Base-by-base conservation (phyloP, 2,888 invertebrate species). In the Abscondita cerata region DNA sequence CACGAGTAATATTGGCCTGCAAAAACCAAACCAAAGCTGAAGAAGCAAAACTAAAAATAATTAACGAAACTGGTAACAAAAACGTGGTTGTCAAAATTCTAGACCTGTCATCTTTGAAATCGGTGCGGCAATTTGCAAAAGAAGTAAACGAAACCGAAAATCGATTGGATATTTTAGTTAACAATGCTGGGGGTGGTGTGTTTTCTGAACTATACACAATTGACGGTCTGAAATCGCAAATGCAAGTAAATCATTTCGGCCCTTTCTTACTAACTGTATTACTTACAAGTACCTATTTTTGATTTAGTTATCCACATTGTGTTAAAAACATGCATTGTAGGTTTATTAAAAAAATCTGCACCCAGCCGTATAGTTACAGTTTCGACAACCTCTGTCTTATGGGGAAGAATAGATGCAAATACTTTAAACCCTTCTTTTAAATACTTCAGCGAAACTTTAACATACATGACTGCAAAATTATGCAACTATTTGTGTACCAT, bases 241-340 rank as follows among this genome's bases (percentile, higher is more conserved):
- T 89, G 82, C 88, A 88, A 64, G 83, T 87, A 12, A 90, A 90
- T 67, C 85, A 89, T 70, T 85, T 84, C 69, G 84, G 84, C 6
- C 82, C 81, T 31, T 86, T 91, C 73, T 77, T 92, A 16, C 78
- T 92, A 52, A 90, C 90, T 0, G 80, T 87, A 62, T 81, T 92
- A 0, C 76, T 92, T 0, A 72, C 84, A 1, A 85, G 86, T 65
- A 66, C 80, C 68, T 58, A 15, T 50, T 15, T 9, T n/a, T 12
- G 6, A 19, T 31, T 11, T 8, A 20, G 9, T 41, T 41, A 11
- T 16, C 64, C 33, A 12, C 13, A 6, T 16, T 1, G 11, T 36
- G 2, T 8, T 5, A 15, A 15, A 52, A 34, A 16, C 4, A 62
- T 62, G 64, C 34, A 18, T 41, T 38, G 72, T 83, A 56, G 84